phyloP scores from a whole-genome alignment of 2,797 vertebrate species.

The Botia kubotai region DNA sequence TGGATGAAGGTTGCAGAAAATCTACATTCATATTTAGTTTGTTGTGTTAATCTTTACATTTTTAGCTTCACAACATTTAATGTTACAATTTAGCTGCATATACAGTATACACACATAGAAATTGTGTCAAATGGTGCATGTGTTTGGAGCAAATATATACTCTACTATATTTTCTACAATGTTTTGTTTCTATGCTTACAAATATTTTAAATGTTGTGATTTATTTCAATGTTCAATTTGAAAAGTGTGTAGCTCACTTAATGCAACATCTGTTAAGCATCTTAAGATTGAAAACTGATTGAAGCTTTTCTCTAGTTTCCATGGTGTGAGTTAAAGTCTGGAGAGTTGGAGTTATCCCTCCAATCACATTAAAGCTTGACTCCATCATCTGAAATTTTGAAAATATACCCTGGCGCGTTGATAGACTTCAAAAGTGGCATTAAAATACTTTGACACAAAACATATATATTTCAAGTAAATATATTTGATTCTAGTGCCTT shows the following conservation, averaged over 20 bases:
- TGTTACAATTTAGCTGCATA: neutral
- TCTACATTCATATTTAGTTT: slow-evolving; percentile 36
- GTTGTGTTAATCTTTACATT: neutral
- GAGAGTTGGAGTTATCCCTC: slow-evolving; percentile 51
- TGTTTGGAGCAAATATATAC: too few species aligned
- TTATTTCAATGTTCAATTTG: neutral
- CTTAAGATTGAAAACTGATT: neutral
- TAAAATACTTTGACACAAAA: slow-evolving; percentile 82
- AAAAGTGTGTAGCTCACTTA: neutral
- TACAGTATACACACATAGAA: neutral
- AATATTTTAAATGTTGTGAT: neutral
- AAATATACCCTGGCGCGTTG: slow-evolving; percentile 75
- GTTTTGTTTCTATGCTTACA: neutral
- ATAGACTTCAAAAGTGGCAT: slow-evolving; percentile 84
- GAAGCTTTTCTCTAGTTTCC: slow-evolving; percentile 26
- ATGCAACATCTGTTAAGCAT: neutral
- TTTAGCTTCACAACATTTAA: neutral
- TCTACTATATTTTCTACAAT: neutral
- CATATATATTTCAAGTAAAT: slow-evolving; percentile 81
- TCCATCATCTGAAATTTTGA: slow-evolving; percentile 76
- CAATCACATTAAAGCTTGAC: slow-evolving; percentile 75
- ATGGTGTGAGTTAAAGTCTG: slow-evolving; percentile 56
- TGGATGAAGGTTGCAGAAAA: slow-evolving; percentile 19
- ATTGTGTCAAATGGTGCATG: neutral
- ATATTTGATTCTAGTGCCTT: slow-evolving; percentile 83